Conservation (phyloP, 2,113 vertebrate genomes). For the Platanista minor region DNA sequence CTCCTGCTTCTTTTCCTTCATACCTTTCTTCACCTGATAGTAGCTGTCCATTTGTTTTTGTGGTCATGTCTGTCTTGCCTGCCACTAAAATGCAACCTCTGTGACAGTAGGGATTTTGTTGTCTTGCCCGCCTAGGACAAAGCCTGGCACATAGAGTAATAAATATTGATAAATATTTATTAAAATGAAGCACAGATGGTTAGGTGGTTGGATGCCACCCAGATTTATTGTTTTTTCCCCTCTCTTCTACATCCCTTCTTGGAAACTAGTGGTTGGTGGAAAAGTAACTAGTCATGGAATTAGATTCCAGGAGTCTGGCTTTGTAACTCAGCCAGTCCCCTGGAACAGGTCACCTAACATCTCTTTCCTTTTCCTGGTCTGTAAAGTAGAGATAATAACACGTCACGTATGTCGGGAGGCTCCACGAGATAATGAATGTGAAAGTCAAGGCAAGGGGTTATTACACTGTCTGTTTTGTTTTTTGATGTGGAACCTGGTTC, state of each 20-base stretch:
- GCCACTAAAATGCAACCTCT: neutral
- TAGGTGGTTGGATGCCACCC: neutral
- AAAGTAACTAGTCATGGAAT: neutral
- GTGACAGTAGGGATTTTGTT: neutral
- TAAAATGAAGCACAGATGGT: neutral
- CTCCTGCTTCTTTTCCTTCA: neutral
- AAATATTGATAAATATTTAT: neutral
- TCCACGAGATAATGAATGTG: constrained; percentile 34
- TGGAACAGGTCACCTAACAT: neutral
- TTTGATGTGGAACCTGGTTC: constrained; percentile 40
- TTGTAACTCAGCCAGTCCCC: neutral
- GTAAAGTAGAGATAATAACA: constrained; percentile 57
- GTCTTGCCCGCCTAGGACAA: neutral
- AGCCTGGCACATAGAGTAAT: neutral
- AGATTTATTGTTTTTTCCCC: neutral
- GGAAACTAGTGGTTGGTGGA: neutral
- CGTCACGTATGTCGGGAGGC: neutral
- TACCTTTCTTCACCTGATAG: neutral
- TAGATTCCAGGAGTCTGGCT: neutral
- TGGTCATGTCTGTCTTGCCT: neutral
- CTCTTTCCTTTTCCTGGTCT: neutral
- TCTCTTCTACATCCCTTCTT: neutral
- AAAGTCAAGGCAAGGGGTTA: constrained; percentile 54
- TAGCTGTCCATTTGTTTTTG: neutral
- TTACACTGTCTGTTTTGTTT: constrained; percentile 47